Base-by-base conservation (phyloP, 1,140 invertebrate genomes). In the Acromyrmex charruanus region DNA sequence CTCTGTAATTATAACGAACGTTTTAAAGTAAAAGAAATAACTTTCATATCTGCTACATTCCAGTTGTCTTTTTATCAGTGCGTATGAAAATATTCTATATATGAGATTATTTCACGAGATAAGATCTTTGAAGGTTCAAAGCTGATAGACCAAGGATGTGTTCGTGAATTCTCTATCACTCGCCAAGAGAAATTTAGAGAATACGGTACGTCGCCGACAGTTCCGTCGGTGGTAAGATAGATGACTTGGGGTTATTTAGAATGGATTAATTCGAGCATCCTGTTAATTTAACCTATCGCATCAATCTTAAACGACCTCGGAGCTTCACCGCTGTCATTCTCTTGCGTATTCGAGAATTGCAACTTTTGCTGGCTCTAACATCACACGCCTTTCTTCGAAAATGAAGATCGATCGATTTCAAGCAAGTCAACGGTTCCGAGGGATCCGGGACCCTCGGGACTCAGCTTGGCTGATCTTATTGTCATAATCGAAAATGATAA, bases 241-340 rank as follows among this genome's bases (percentile, higher is more conserved):
- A 92, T 92, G 86, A 71, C 86, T 53, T n/a, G 18, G 65, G 85
- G 85, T 91, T 87, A 92, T 90, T 92, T 88, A 90, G 87, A 89
- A 89, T 75, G 82, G 88, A 92, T 92, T 90, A 93, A 93, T 91
- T 92, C 65, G 87, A 92, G 88, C 90, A 92, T 90, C 82, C 89
- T 91, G 89, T 91, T 91, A 90, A 91, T 92, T 92, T 90, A 82
- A 77, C 88, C 77, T 89, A 92, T 92, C 90, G 71, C 87, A 90
- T 87, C 86, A 87, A 87, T 87, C 86, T 87, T 87, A 68, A 89
- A 90, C 75, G 88, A 90, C 90, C 87, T n/a, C 80, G 39, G 68
- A 39, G 10, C 49, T 31, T 3, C 65, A 18, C 39, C 68, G 31
- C 3, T 31, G 68, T 72, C 80, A 82, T 82, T 82, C 53, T 58